A percentile compares a stretch with the other conserved stretches of the same genome.
Evolutionary conservation across 1,140 invertebrate genomes (phyloP).

Genomic region (Anagrus nilaparvatae): DNA sequence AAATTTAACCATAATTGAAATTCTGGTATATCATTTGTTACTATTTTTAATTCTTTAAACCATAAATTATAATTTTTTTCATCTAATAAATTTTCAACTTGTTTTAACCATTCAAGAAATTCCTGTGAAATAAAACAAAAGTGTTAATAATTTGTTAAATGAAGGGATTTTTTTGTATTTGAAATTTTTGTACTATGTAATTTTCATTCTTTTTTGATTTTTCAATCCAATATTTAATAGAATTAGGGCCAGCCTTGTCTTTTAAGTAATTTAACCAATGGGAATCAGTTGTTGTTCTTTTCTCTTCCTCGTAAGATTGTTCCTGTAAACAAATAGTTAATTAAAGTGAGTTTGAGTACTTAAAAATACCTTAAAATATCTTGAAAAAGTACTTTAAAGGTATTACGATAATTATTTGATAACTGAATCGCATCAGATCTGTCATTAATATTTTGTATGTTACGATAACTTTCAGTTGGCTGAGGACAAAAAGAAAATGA

Average conservation of each 20-base stretch:
- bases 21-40: constrained; percentile 16
- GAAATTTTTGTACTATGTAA: constrained; percentile 5
- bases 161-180: neutral
- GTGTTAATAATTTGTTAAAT: neutral
- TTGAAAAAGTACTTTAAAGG: no score
- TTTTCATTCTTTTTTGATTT: constrained; percentile 14
- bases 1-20: constrained; percentile 25
- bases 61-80: constrained; percentile 17
- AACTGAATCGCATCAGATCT: no score
- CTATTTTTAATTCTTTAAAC: constrained; percentile 17
- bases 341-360: no score
- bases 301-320: no score
- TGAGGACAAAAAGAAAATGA: no score
- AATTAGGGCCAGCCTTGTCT: constrained; percentile 14
- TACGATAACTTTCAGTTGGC: no score
- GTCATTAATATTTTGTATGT: no score
- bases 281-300: no score
- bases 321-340: no score
- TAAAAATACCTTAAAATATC: no score
- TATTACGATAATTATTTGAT: no score
- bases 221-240: constrained; percentile 19
- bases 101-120: constrained; percentile 25
- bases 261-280: constrained; percentile 20
- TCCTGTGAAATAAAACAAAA: constrained; percentile 16
- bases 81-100: constrained; percentile 17